These are phyloP conservation scores for Semicossyphus pulcher DNA, from an alignment of 2,113 vertebrate genomes.

Conservation along the genomic window DNA sequence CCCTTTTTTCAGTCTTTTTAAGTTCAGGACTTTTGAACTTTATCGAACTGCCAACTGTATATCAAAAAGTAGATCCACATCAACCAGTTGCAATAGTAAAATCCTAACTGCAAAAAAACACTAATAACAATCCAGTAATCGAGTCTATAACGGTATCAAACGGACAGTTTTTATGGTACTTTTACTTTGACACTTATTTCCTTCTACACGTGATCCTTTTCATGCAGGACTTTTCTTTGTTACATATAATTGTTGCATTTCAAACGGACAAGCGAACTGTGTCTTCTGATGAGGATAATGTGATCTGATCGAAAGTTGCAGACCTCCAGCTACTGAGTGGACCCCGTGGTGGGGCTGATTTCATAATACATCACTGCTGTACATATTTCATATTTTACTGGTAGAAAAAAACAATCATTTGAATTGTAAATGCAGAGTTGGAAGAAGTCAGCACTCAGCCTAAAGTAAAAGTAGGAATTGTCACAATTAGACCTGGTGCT, in stretches of 20 bases:
- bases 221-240: background rate
- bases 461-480: background rate
- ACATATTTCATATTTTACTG: background rate
- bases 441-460: background rate
- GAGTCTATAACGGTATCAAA: background rate
- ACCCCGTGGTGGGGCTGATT: background rate
- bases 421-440: slow-evolving; percentile 6
- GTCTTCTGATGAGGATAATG: background rate
- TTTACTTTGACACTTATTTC: no score
- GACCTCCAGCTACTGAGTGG: background rate
- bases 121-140: no score
- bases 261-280: background rate
- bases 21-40: no score
- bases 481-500: background rate
- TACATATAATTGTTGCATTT: background rate
- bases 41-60: no score
- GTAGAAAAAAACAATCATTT: background rate
- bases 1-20: no score
- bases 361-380: background rate
- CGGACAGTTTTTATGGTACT: no score
- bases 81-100: no score
- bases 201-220: no score
- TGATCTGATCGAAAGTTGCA: background rate
- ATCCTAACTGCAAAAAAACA: no score
- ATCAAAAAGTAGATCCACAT: no score